Evolutionary conservation across 2,797 vertebrate species (phyloP).

Genomic region (Myripristis jacobus): DNA sequence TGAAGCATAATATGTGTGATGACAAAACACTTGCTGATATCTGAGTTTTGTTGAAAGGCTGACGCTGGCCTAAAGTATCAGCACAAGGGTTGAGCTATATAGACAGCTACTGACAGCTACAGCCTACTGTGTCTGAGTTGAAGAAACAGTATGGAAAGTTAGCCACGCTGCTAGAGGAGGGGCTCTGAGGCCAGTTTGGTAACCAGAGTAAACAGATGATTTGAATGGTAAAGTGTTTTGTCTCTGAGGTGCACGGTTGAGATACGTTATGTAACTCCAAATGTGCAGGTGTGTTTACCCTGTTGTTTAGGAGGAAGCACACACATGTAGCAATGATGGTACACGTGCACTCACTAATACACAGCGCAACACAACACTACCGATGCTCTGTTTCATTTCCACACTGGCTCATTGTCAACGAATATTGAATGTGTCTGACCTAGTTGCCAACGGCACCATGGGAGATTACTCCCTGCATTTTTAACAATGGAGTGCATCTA

Average conservation of each 20-base stretch:
- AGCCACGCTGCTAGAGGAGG: conserved; percentile 9
- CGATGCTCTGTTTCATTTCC: conserved; percentile 52
- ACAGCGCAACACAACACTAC: conserved; percentile 6
- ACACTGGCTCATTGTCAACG: conserved; percentile 56
- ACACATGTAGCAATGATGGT: conserved; percentile 20
- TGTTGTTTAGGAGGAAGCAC: conserved; percentile 23
- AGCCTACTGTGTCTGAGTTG: conserved; percentile 1
- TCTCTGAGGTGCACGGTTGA: conserved; percentile 42
- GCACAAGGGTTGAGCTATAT: too few species aligned
- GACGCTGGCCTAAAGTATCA: background rate
- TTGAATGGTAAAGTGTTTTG: conserved; percentile 71
- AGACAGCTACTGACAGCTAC: background rate
- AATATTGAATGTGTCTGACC: conserved; percentile 66
- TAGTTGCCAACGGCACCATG: conserved; percentile 59
- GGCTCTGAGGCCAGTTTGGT: conserved; percentile 3
- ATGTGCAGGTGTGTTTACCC: conserved; percentile 57
- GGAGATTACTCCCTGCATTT: conserved; percentile 67
- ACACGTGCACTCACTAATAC: conserved; percentile 2
- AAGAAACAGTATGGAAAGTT: conserved; percentile 20
- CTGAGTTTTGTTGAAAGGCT: background rate
- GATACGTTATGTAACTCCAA: conserved; percentile 60
- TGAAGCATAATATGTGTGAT: too few species aligned
- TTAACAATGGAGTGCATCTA: conserved; percentile 66
- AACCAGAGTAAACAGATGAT: conserved; percentile 60
- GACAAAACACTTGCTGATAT: background rate